Percentiles rank a stretch among this genome's conserved stretches.
These are phyloP conservation scores for Siderastrea radians DNA, from an alignment of 92 coral and sea anemone species.

Conservation along the genomic window DNA sequence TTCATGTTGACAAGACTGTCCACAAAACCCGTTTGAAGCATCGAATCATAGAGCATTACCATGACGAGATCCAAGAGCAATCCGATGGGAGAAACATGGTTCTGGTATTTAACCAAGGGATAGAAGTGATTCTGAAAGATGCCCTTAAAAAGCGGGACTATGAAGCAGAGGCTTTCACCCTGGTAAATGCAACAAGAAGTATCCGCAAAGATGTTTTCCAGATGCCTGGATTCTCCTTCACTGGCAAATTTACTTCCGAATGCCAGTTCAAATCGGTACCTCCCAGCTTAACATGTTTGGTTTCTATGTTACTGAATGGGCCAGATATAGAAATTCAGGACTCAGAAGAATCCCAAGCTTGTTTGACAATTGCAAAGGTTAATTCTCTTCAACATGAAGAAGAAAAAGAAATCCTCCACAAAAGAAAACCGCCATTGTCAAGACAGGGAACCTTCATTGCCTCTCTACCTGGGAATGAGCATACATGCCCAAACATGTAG, in stretches of 20 bases:
- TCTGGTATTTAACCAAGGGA: slow-evolving; percentile 64
- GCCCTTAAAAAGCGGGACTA: slow-evolving; percentile 8
- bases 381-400: slow-evolving; percentile 53
- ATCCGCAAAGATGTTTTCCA: neutral
- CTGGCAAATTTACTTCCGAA: neutral
- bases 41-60: slow-evolving; percentile 48
- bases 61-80: slow-evolving; percentile 70
- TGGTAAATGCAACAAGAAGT: neutral
- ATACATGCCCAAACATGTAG: slow-evolving; percentile 56
- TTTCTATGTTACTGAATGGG: slow-evolving; percentile 56
- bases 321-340: slow-evolving; percentile 39
- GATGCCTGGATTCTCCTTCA: neutral
- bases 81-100: slow-evolving; percentile 58
- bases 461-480: slow-evolving; percentile 33
- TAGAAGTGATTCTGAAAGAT: slow-evolving; percentile 42
- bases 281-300: slow-evolving; percentile 43
- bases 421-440: slow-evolving; percentile 35
- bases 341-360: slow-evolving; percentile 60
- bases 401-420: neutral
- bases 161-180: neutral
- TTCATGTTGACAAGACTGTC: too few species aligned
- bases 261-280: slow-evolving; percentile 34
- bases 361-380: slow-evolving; percentile 56
- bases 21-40: slow-evolving; percentile 68
- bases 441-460: slow-evolving; percentile 57